These are phyloP conservation scores for Notospermus geniculatus DNA, from an alignment of 1,140 invertebrate species.

Conservation along the genomic window DNA sequence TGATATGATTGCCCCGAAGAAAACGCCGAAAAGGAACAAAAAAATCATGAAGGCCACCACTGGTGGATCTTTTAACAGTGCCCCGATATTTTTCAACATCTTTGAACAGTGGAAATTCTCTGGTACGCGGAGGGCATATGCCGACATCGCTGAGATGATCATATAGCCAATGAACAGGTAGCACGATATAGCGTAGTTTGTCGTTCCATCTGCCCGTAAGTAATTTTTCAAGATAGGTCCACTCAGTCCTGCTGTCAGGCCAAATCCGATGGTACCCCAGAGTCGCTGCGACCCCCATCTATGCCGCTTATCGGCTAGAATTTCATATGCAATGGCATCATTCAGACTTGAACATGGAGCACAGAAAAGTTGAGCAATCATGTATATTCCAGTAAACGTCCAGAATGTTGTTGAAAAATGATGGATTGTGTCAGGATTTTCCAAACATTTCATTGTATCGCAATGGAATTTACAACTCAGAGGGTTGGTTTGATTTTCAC, in stretches of 20 bases:
- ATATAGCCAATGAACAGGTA: conserved; percentile 35
- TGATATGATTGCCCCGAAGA: conserved; percentile 83
- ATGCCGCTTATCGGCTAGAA: conserved; percentile 27
- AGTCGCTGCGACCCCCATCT: conserved; percentile 77
- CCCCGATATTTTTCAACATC: conserved; percentile 26
- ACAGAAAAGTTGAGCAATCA: conserved; percentile 24
- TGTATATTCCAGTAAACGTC: conserved; percentile 29
- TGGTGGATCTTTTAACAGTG: conserved; percentile 11
- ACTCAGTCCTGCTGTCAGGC: conserved; percentile 33
- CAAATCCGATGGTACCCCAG: conserved; percentile 30
- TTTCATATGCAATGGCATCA: conserved; percentile 32
- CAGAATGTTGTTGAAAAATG: conserved; percentile 24
- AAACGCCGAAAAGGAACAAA: conserved; percentile 78
- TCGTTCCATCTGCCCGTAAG: conserved; percentile 16
- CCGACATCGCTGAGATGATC: conserved; percentile 23
- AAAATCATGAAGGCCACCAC: conserved; percentile 63
- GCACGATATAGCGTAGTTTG: conserved; percentile 33
- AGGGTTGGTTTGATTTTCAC: conserved; percentile 2
- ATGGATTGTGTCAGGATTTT: neutral
- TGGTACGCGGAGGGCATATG: conserved; percentile 29
- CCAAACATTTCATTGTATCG: neutral
- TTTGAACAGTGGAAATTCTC: conserved; percentile 28
- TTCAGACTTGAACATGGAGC: conserved; percentile 27
- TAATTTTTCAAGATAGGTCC: conserved; percentile 39
- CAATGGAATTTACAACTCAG: conserved; percentile 9